Percentiles rank a stretch among this genome's conserved stretches.
Conservation (phyloP, 2,797 vertebrate species). For the Glossophaga mutica region DNA sequence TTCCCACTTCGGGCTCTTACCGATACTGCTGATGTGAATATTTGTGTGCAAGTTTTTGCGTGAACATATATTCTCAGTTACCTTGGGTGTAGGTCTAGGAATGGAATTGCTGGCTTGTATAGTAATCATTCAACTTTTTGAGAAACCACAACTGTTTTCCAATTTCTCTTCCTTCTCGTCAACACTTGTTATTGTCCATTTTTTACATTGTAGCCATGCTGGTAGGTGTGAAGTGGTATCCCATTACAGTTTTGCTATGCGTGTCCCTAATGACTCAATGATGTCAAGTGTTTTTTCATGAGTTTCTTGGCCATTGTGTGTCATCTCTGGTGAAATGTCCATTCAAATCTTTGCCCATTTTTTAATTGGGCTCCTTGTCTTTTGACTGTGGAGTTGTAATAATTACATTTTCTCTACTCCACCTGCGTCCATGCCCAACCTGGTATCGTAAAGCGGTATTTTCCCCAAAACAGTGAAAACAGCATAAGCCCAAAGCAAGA, state of each 20-base stretch:
- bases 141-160: not conserved
- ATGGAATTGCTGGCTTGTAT: not conserved
- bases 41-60: not conserved
- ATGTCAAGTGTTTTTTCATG: not conserved
- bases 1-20: not conserved
- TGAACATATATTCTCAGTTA: not conserved
- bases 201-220: not conserved
- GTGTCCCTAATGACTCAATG: not conserved
- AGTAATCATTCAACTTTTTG: not conserved
- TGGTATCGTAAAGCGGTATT: not conserved
- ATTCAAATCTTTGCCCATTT: not conserved
- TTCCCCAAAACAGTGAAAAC: not conserved
- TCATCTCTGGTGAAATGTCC: not conserved
- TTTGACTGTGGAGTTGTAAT: not conserved
- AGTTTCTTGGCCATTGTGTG: not conserved
- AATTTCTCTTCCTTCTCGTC: not conserved
- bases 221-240: not conserved
- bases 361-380: not conserved
- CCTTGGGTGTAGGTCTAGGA: not conserved
- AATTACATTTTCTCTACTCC: not conserved
- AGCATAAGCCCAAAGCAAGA: not conserved
- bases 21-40: not conserved
- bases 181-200: not conserved
- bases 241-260: not conserved
- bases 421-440: not conserved